Base-by-base conservation (phyloP, 2,113 vertebrate genomes). In the Macquaria australasica region DNA sequence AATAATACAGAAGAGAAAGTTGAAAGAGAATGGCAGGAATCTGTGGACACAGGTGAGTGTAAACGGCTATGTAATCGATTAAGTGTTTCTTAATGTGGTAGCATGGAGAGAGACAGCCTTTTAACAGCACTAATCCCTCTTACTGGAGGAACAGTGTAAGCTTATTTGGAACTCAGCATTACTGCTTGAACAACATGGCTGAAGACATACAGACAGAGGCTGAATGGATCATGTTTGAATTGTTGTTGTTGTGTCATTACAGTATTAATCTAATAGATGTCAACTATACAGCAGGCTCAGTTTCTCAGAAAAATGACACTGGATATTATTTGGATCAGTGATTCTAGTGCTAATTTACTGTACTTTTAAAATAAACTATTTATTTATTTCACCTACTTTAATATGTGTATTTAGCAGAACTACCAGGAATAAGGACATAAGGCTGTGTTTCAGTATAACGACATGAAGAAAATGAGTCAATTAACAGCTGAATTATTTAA, bases 41-140 rank as follows among this genome's bases (percentile, higher is more conserved):
- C 63, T 60, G 23, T 28, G 20, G 68, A 77, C 11, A 23, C 88
- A 78, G 92, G 93, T 93, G 10, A 71, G 91, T 71, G 45, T 1
- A 15, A 20, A 31, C 21, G 5, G 6, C 8, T 51, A 0, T 8
- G 7, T 9, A 20, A 68, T 62, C 6, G 9, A 1, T 45, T 0
- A 1, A 8, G 14, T 25, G 58, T 70, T 63, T 79, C 16, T 58
- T 10, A 23, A 28, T n/a, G 28, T 43, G 55, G 20, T 0, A 23
- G 58, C 58, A 39, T 8, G 51, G 2, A 53, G 45, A 77, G 72
- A 50, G 9, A 9, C 20, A 43, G 79, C 39, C 76, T 76, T 73
- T 77, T 51, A n/a, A 63, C 72, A 63, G 58, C 89, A 55, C 80
- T 95, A 93, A 94, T 94, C 94, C 89, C 18, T 77, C 63, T 91